A percentile compares a stretch with the other conserved stretches of the same genome.
Evolutionary conservation across 1,140 invertebrate species (phyloP).

Genomic region (Zaprionus inermis): DNA sequence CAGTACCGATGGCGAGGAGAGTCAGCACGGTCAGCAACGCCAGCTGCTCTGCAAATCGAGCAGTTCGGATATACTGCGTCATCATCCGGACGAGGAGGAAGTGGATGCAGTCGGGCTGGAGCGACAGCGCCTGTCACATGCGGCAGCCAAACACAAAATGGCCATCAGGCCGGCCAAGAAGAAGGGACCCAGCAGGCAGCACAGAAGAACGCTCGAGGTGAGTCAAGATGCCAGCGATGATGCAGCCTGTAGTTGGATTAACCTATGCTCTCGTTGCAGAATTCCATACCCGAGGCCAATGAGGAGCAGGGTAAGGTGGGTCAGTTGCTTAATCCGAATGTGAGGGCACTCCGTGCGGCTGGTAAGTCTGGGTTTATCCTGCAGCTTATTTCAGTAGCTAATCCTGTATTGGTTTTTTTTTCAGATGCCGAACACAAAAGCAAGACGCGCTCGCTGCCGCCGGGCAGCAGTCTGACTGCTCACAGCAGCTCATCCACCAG

Average conservation of each 20-base stretch:
- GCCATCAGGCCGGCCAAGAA: constrained; percentile 90
- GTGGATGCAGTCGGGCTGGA: constrained; percentile 69
- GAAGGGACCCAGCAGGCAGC: constrained; percentile 88
- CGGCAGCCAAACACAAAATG: constrained; percentile 91
- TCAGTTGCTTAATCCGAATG: constrained; percentile 78
- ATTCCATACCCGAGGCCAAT: constrained; percentile 89
- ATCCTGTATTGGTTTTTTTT: background rate
- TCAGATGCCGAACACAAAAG: constrained; percentile 83
- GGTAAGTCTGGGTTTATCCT: constrained; percentile 25
- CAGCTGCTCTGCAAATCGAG: constrained; percentile 50
- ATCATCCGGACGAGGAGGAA: constrained; percentile 65
- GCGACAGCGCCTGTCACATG: constrained; percentile 89
- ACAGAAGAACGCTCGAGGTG: constrained; percentile 87
- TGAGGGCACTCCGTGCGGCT: constrained; percentile 57
- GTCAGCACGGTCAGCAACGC: constrained; percentile 40
- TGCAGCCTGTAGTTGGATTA: background rate
- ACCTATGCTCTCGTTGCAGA: constrained; percentile 83
- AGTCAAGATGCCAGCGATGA: background rate
- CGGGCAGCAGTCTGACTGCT: constrained; percentile 83
- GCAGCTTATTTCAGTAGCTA: background rate
- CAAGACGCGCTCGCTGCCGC: constrained; percentile 89
- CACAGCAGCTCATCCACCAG: constrained; percentile 15
- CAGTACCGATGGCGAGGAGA: constrained; percentile 72
- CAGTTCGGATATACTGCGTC: constrained; percentile 65
- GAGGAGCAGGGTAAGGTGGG: constrained; percentile 85